Evolutionary conservation across 2,888 invertebrate genomes (phyloP).

Genomic region (Hypena proboscidalis): DNA sequence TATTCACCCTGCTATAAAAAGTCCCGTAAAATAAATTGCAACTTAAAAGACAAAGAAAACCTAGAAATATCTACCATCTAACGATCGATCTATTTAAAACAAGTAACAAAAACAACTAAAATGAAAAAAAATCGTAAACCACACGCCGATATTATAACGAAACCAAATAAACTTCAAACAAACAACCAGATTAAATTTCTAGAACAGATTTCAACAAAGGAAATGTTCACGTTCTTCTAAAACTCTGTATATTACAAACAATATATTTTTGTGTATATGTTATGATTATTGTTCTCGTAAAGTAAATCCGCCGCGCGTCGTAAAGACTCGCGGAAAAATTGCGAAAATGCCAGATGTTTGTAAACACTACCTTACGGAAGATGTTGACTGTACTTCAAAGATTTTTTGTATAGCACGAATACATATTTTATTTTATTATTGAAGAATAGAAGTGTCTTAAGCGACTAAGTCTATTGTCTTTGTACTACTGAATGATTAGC

Average conservation of each 20-base stretch:
- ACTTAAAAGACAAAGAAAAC: too few relatives aligned
- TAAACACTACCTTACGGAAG: constrained; percentile 13
- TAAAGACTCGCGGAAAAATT: constrained; percentile 34
- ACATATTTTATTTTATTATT: not conserved
- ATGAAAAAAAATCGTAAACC: not conserved
- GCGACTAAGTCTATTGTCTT: too few relatives aligned
- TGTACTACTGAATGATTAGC: too few relatives aligned
- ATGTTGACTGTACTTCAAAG: constrained; percentile 9
- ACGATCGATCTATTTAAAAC: too few relatives aligned
- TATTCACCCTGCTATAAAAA: too few relatives aligned
- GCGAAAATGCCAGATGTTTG: constrained; percentile 38
- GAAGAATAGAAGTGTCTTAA: too few relatives aligned
- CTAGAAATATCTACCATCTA: too few relatives aligned
- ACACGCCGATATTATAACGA: not conserved
- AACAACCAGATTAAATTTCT: constrained; percentile 36
- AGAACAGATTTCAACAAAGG: constrained; percentile 30
- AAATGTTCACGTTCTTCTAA: constrained; percentile 18
- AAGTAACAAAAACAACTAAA: not conserved
- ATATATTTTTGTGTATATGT: constrained; percentile 32
- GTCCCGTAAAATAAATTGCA: too few relatives aligned
- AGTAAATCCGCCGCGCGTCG: constrained; percentile 34
- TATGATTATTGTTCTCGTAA: constrained; percentile 46
- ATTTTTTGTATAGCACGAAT: not conserved
- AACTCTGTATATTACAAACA: constrained; percentile 30
- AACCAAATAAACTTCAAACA: constrained; percentile 8